phyloP scores from a whole-genome alignment of 2,888 invertebrate species.

The Catotricha subobsoleta region DNA sequence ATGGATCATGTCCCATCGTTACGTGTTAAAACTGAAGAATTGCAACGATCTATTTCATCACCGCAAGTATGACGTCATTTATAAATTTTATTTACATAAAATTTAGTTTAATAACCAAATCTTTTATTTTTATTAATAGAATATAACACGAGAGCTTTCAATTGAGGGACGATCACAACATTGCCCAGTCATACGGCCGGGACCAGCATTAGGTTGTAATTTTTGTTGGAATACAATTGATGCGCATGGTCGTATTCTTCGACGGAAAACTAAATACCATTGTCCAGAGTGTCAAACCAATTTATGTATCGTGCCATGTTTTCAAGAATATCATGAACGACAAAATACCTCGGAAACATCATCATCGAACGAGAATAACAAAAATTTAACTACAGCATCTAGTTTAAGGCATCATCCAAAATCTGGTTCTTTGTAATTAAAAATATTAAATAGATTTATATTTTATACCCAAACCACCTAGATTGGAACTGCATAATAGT shows the following conservation, averaged over 20 bases:
- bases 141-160: constrained; percentile 27
- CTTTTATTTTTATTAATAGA: constrained; percentile 11
- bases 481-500: no score
- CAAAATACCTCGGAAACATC: constrained; percentile 25
- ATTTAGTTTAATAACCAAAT: neutral
- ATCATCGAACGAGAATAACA: constrained; percentile 3
- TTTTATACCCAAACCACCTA: no score
- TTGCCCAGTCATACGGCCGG: constrained; percentile 65
- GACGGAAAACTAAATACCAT: constrained; percentile 76
- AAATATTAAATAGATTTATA: no score
- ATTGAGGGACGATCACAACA: constrained; percentile 48
- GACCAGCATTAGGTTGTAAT: constrained; percentile 73
- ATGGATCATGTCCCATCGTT: constrained; percentile 22
- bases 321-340: constrained; percentile 66
- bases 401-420: constrained; percentile 22
- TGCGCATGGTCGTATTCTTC: constrained; percentile 58
- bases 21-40: constrained; percentile 38
- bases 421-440: constrained; percentile 27
- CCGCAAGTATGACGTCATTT: constrained; percentile 32
- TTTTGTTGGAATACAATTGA: constrained; percentile 85
- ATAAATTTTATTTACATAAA: neutral
- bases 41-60: constrained; percentile 40
- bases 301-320: constrained; percentile 76
- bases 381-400: constrained; percentile 6
- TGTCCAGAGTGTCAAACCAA: constrained; percentile 81